These are phyloP conservation scores for Cepaea hortensis DNA, from an alignment of 2,888 invertebrate species.

Conservation along the genomic window DNA sequence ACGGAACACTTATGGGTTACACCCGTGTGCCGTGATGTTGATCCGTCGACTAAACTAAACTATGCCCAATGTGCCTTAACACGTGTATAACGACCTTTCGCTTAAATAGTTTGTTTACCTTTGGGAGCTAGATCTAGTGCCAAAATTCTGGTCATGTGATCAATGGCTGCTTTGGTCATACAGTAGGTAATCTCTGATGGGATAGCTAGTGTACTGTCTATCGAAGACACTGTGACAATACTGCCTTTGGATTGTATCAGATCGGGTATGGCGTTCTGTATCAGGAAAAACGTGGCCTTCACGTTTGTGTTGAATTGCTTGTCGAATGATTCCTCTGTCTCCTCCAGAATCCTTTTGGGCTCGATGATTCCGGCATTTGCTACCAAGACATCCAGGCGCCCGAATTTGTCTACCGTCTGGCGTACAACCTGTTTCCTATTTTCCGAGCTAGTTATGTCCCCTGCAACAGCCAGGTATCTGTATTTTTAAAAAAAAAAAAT, in stretches of 20 bases:
- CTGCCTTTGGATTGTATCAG: conserved; percentile 18
- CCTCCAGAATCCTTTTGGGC: not conserved
- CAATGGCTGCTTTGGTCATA: conserved; percentile 38
- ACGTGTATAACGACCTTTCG: too few relatives aligned
- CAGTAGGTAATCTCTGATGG: conserved; percentile 10
- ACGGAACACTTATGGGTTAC: too few relatives aligned
- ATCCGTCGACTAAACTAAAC: too few relatives aligned
- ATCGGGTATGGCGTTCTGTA: conserved; percentile 25
- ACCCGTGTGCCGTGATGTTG: too few relatives aligned
- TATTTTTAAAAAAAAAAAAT: not conserved
- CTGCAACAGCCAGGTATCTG: not conserved
- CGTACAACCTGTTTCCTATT: conserved; percentile 1
- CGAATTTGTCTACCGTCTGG: conserved; percentile 28
- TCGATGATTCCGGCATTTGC: conserved; percentile 9
- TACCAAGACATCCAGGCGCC: conserved; percentile 34
- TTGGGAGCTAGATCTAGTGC: conserved; percentile 28
- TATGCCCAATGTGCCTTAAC: too few relatives aligned
- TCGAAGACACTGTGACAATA: conserved; percentile 30
- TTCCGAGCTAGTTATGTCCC: conserved; percentile 11
- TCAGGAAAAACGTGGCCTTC: conserved; percentile 33
- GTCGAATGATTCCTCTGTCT: conserved; percentile 37
- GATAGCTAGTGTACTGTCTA: not conserved
- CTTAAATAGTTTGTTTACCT: not conserved
- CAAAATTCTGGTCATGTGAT: conserved; percentile 28
- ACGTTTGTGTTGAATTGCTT: conserved; percentile 9